Evolutionary conservation across 2,888 invertebrate genomes (phyloP), one percentile per base, ranked within the genome.

Genomic region (Stenoptilia bipunctidactyla): DNA sequence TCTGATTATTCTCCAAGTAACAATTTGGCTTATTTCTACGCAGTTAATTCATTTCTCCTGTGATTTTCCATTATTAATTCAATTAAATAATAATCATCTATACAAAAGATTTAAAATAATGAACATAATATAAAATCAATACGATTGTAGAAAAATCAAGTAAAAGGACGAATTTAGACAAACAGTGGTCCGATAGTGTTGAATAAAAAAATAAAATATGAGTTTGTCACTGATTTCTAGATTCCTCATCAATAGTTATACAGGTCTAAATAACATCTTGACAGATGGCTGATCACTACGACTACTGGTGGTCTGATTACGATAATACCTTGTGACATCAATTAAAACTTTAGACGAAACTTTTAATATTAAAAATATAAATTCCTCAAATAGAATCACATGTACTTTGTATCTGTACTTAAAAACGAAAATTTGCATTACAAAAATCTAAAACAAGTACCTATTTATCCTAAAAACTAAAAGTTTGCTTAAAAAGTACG

Each of bases 1-100:
- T 83, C 82, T 68, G 79, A 77, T 77, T 79, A 71, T 80, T 75
- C 73, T 77, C 80, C 76, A 67, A 67, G 77, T 80, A 75, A 79
- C 66, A 73, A 77, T 79, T 80, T 80, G 75, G 73, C 74, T 74
- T 74, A 68, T 50, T 61, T 66, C 64, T 65, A 62, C 62, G 55
- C 46, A 67, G 56, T 61, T 55, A 65, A 57, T 55, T 52, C 50
- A 56, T 57, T 53, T 55, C 53, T 54, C 56, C 55, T 64, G 57
- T 61, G 59, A 68, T 67, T 61, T 58, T 53, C 51, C 45, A 56
- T 60, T 50, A 49, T 47, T 33, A 49, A 30, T 30, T 30, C 30
- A 55, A 54, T 61, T 54, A 56, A 50, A 58, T 61, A 53, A 57
- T 66, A 70, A 70, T 67, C 59, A 61, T 55, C 50, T 62, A 56